Evolutionary conservation across 2,888 invertebrate species (phyloP), one percentile per base, ranked within the genome.

Genomic region (Parnassius mnemosyne): DNA sequence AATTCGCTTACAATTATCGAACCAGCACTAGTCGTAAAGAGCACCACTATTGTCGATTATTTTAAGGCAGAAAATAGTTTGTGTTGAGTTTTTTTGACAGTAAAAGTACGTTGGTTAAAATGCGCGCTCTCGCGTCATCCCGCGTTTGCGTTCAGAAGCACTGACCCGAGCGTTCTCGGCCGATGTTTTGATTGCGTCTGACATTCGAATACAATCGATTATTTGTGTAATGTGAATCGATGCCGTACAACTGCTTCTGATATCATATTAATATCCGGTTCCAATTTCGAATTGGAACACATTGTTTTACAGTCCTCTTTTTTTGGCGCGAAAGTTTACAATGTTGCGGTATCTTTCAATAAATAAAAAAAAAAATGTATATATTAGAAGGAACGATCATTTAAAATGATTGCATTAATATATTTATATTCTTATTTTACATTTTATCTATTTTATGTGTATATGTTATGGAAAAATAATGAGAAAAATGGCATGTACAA

Each of bases 141-240:
- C 81, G 79, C 78, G 81, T 90, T 89, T 89, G 77, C 80, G 81
- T 83, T 84, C 85, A 76, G 87, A 89, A 86, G 89, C 89, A 78
- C 77, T 88, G 90, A 90, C 89, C 90, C 85, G 88, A 75, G 80
- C 76, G 74, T 72, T 69, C 71, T 79, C 60, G 62, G 66, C 68
- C 69, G 81, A 83, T 88, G 88, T 89, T 90, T 87, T 89, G 90
- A 91, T 91, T 90, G 85, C 82, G 80, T 70, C 85, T 88, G 89
- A 87, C 88, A 88, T 88, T 89, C 84, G 80, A 83, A 81, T 78
- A 81, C 83, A 83, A 89, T 89, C 89, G 88, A 89, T 89, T 89
- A 89, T 84, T 84, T 79, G 80, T 82, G 77, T 85, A 83, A 89
- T 84, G 76, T 82, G 80, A 85, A 76, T 80, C 80, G 88, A 87